Evolutionary conservation across 2,113 vertebrate genomes (phyloP).

Genomic region (Vidua macroura): DNA sequence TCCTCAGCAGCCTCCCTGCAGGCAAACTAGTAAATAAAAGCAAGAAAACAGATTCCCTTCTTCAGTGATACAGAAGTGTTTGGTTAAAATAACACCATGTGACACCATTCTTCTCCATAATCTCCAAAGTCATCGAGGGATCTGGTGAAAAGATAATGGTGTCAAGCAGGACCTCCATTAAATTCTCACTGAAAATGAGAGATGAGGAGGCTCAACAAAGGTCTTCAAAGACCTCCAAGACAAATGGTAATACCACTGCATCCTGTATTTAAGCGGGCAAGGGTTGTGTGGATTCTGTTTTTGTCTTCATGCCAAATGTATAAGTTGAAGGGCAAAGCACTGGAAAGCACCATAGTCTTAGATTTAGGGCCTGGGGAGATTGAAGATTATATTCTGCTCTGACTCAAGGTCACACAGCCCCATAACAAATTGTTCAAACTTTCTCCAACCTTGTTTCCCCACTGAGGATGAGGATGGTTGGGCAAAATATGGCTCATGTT

Average conservation of each 20-base stretch:
- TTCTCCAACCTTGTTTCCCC: background rate
- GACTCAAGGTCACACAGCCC: background rate
- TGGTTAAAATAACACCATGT: background rate
- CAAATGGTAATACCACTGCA: background rate
- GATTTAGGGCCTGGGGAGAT: background rate
- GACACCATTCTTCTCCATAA: background rate
- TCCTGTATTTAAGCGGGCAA: background rate
- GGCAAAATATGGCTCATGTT: background rate
- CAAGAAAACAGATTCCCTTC: background rate
- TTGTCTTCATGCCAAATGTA: background rate
- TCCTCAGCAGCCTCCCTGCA: background rate
- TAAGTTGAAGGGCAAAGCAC: background rate
- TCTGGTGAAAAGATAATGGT: background rate
- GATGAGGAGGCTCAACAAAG: background rate
- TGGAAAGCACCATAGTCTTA: background rate
- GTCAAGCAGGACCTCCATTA: background rate
- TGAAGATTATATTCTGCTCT: background rate
- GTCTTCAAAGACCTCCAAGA: background rate
- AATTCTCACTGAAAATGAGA: background rate
- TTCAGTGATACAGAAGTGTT: background rate
- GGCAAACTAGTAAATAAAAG: background rate
- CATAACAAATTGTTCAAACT: background rate
- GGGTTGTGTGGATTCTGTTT: background rate
- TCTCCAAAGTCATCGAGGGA: background rate
- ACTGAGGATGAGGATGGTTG: background rate